phyloP scores from a whole-genome alignment of 2,113 vertebrate species.

The Epinephelus moara region DNA sequence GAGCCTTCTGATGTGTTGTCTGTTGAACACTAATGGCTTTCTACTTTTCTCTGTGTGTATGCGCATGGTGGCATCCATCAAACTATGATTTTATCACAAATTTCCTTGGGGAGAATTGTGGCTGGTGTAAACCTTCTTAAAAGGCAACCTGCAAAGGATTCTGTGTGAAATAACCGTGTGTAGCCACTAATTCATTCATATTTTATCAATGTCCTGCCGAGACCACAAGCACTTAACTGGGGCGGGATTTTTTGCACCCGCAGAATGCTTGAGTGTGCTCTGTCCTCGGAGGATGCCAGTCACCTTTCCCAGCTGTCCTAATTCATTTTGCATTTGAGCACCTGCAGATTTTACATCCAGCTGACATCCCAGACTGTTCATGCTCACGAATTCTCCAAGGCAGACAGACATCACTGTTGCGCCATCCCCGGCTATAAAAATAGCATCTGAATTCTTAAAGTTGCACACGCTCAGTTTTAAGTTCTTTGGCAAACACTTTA shows the following conservation, averaged over 20 bases:
- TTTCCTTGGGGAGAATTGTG: conserved; percentile 53
- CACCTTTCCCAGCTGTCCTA: conserved; percentile 53
- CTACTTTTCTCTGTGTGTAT: conserved; percentile 34
- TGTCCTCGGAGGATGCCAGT: conserved; percentile 46
- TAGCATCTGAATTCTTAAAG: background rate
- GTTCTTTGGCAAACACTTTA: background rate
- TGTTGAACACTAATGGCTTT: conserved; percentile 69
- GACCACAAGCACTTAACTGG: conserved; percentile 48
- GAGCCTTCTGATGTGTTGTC: conserved; percentile 56
- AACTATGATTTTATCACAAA: conserved; percentile 51
- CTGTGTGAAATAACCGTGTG: conserved; percentile 42
- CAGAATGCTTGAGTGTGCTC: conserved; percentile 23
- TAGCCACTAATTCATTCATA: conserved; percentile 63
- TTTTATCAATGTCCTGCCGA: conserved; percentile 52
- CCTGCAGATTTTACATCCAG: conserved; percentile 23
- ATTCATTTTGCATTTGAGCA: conserved; percentile 53
- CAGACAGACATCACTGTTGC: conserved; percentile 7
- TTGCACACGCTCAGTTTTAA: background rate
- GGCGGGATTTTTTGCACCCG: conserved; percentile 26
- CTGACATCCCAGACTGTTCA: conserved; percentile 27
- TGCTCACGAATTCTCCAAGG: conserved; percentile 17
- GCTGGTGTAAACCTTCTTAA: conserved; percentile 55
- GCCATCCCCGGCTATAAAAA: background rate
- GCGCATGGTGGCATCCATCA: conserved; percentile 54
- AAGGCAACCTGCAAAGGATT: conserved; percentile 39